Percentiles rank a stretch among this genome's conserved stretches.
Evolutionary conservation across 2,888 invertebrate genomes (phyloP).

Genomic region (Uropetala carovei): DNA sequence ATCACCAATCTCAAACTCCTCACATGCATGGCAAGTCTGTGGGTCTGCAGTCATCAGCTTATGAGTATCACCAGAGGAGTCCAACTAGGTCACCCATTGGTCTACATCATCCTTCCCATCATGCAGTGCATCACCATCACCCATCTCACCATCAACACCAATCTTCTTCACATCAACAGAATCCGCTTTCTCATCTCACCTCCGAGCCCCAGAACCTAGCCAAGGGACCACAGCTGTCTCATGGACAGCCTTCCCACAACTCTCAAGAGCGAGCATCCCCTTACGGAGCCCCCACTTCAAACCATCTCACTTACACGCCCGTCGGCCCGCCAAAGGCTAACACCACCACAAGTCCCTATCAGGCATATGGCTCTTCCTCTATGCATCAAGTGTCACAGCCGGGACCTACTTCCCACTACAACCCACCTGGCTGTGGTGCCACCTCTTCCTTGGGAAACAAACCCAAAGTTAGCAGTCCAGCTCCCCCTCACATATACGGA

Average conservation of each 20-base stretch:
- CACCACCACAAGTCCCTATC: constrained; percentile 36
- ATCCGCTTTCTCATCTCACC: constrained; percentile 39
- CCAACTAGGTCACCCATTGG: constrained; percentile 71
- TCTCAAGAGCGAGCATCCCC: constrained; percentile 45
- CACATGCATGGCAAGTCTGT: constrained; percentile 45
- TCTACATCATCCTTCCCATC: constrained; percentile 73
- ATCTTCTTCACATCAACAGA: constrained; percentile 63
- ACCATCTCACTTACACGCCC: constrained; percentile 41
- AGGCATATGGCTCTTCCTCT: constrained; percentile 71
- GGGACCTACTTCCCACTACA: constrained; percentile 73
- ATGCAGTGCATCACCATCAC: constrained; percentile 73
- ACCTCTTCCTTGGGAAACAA: constrained; percentile 78
- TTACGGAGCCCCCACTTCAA: constrained; percentile 41
- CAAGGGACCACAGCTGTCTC: constrained; percentile 43
- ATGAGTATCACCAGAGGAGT: constrained; percentile 54
- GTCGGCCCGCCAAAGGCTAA: constrained; percentile 45
- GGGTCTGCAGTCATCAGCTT: constrained; percentile 34
- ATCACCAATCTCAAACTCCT: constrained; percentile 44
- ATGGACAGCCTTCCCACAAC: constrained; percentile 42
- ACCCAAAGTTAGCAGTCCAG: constrained; percentile 86
- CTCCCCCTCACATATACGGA: constrained; percentile 86
- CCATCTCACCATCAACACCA: constrained; percentile 68
- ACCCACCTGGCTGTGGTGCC: constrained; percentile 76
- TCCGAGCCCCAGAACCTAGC: constrained; percentile 54
- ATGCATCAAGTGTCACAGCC: constrained; percentile 76